Percentiles rank a stretch among this genome's conserved stretches.
These are phyloP conservation scores for Urophycis tenuis DNA, from an alignment of 2,797 vertebrate genomes.

Conservation along the genomic window DNA sequence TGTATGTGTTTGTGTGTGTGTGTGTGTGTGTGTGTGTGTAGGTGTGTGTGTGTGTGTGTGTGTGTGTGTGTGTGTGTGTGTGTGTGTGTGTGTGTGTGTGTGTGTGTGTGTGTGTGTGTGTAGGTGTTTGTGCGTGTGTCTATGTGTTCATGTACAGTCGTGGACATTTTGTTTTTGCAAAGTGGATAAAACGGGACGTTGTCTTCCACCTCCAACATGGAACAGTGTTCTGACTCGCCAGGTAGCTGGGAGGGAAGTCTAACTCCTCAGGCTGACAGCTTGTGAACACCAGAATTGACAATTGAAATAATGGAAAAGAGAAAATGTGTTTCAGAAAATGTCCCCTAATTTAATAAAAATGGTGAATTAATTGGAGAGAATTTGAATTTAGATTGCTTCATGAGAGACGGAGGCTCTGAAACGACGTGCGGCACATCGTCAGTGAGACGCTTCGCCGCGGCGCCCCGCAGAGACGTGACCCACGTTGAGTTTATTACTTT, in stretches of 20 bases:
- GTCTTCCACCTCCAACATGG: neutral
- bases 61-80: constrained; percentile 11
- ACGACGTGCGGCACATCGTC: too few species aligned
- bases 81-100: constrained; percentile 23
- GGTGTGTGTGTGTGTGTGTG: constrained; percentile 18
- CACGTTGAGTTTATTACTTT: neutral
- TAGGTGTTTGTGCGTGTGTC: constrained; percentile 10
- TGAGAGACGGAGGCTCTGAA: neutral
- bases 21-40: constrained; percentile 40
- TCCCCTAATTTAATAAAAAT: neutral
- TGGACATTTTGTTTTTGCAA: neutral
- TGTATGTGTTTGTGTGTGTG: constrained; percentile 5
- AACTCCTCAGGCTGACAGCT: neutral
- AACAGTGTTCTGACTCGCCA: constrained; percentile 31
- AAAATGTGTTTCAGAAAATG: neutral
- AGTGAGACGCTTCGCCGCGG: neutral
- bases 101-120: constrained; percentile 34
- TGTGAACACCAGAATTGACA: too few species aligned
- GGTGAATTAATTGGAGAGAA: neutral
- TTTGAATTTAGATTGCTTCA: neutral
- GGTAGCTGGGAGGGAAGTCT: neutral
- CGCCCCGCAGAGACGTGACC: neutral
- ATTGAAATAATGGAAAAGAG: neutral
- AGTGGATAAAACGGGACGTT: too few species aligned
- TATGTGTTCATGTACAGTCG: constrained; percentile 5